Evolutionary conservation across 2,797 vertebrate genomes (phyloP).

Genomic region (Rhinophrynus dorsalis): DNA sequence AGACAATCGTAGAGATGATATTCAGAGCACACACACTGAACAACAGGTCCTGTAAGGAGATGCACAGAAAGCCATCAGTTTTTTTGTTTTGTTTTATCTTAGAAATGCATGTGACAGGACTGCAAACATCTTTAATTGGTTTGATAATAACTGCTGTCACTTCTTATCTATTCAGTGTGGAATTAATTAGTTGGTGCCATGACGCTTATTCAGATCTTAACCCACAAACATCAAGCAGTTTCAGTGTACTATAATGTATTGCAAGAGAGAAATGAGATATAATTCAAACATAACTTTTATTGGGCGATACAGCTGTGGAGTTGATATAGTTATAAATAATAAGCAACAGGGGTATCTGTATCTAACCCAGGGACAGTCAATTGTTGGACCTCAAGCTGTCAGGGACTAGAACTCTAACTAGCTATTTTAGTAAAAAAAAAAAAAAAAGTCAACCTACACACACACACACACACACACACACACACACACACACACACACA

Average conservation of each 20-base stretch:
- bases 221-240: conserved; percentile 3
- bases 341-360: too few species aligned
- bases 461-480: too few species aligned
- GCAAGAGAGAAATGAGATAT: neutral
- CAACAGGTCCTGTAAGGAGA: conserved; percentile 84
- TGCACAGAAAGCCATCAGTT: conserved; percentile 50
- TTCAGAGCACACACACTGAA: conserved; percentile 97
- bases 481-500: too few species aligned
- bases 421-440: too few species aligned
- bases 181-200: conserved; percentile 14
- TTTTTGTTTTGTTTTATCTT: conserved; percentile 31
- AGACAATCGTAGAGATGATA: conserved; percentile 96
- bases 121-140: conserved; percentile 32
- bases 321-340: too few species aligned
- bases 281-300: too few species aligned
- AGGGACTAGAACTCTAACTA: too few species aligned
- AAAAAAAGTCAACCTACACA: too few species aligned
- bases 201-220: conserved; percentile 1
- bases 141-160: conserved; percentile 33
- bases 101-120: conserved; percentile 25
- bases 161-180: neutral
- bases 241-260: neutral
- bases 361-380: too few species aligned
- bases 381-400: too few species aligned
- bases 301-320: too few species aligned